Evolutionary conservation across 1,140 invertebrate species (phyloP).

Genomic region (Lanistes nyassanus): DNA sequence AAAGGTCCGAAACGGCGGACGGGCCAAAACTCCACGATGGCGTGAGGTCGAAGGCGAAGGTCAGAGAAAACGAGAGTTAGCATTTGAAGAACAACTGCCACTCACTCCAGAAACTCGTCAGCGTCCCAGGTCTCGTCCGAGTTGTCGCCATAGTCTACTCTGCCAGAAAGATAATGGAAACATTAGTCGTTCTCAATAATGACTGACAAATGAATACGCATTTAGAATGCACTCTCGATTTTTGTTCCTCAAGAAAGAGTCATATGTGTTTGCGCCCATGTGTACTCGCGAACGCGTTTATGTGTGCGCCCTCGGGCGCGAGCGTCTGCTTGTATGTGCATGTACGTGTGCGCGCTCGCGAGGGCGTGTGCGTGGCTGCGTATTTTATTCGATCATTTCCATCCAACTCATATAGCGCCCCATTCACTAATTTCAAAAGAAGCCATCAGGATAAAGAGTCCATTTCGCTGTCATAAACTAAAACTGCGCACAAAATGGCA

Average conservation of each 20-base stretch:
- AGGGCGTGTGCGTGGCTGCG: not conserved
- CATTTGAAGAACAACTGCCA: not conserved
- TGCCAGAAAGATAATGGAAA: not conserved
- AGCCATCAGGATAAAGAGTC: too few species aligned
- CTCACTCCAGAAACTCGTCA: not conserved
- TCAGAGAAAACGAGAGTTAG: not conserved
- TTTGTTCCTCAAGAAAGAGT: not conserved
- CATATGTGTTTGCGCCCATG: not conserved
- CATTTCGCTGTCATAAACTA: too few species aligned
- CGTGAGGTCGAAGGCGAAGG: not conserved
- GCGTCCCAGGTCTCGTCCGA: not conserved
- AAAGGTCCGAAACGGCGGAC: not conserved
- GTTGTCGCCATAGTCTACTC: conserved; percentile 3
- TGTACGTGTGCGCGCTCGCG: not conserved
- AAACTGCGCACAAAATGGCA: too few species aligned
- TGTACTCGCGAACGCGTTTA: not conserved
- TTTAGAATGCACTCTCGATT: not conserved
- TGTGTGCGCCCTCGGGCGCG: conserved; percentile 3
- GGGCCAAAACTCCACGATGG: not conserved
- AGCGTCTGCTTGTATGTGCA: conserved; percentile 3
- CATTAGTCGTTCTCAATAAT: not conserved
- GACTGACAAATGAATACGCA: not conserved
- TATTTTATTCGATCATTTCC: too few species aligned
- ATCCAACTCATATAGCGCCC: too few species aligned
- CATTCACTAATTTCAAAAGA: too few species aligned